Evolutionary conservation across 2,113 vertebrate species (phyloP).

Genomic region (Tachysurus fulvidraco): DNA sequence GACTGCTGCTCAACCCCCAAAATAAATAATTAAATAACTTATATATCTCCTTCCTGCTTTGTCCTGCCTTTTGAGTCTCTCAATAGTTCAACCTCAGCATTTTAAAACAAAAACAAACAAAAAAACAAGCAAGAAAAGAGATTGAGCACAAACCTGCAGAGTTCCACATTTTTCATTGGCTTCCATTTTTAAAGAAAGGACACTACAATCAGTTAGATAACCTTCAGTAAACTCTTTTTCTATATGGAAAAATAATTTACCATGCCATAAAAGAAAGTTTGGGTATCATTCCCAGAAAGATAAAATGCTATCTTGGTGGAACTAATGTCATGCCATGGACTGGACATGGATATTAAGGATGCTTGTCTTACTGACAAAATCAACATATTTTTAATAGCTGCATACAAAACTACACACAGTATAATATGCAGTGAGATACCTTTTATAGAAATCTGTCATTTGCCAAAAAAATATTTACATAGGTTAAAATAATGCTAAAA

Average conservation of each 20-base stretch:
- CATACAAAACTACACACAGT: not conserved
- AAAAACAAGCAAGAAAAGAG: slow-evolving; percentile 66
- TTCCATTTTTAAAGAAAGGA: slow-evolving; percentile 38
- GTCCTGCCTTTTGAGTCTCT: slow-evolving; percentile 79
- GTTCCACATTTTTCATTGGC: slow-evolving; percentile 52
- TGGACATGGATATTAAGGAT: slow-evolving; percentile 30
- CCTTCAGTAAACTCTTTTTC: slow-evolving; percentile 24
- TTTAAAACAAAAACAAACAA: slow-evolving; percentile 67
- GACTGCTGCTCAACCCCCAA: slow-evolving; percentile 89
- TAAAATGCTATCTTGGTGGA: slow-evolving; percentile 35
- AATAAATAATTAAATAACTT: slow-evolving; percentile 99
- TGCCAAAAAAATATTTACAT: not conserved
- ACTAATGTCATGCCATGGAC: slow-evolving; percentile 52
- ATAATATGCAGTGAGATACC: not conserved
- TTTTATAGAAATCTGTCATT: not conserved
- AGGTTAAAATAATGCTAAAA: not conserved
- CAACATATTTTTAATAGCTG: not conserved
- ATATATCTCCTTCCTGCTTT: slow-evolving; percentile 79
- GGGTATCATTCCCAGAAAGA: slow-evolving; percentile 14
- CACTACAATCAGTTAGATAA: not conserved
- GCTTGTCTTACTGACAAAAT: too few species aligned
- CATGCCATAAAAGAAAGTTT: slow-evolving; percentile 18
- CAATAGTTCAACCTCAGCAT: slow-evolving; percentile 81
- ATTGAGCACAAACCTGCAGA: slow-evolving; percentile 48
- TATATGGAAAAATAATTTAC: slow-evolving; percentile 28